phyloP scores from a whole-genome alignment of 2,797 vertebrate genomes.

The Cheirogaleus major region DNA sequence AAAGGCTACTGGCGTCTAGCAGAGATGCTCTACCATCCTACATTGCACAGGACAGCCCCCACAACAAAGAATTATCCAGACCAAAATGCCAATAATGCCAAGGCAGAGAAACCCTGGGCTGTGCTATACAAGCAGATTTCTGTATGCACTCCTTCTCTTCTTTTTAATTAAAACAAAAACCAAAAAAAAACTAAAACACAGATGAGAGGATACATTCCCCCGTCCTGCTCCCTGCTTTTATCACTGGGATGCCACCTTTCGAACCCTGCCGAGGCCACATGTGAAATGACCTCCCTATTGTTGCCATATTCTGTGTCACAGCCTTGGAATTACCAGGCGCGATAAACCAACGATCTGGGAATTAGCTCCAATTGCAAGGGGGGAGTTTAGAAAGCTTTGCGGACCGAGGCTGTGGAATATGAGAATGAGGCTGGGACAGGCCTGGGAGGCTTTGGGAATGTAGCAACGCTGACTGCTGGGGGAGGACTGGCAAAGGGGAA shows the following conservation, averaged over 20 bases:
- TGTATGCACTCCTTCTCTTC: background rate
- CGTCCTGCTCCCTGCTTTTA: background rate
- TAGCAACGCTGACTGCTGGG: background rate
- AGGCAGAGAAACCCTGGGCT: background rate
- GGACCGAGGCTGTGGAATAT: background rate
- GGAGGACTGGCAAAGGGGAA: background rate
- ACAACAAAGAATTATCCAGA: background rate
- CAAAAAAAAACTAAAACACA: background rate
- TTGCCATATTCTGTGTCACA: constrained; percentile 8
- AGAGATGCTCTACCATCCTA: background rate
- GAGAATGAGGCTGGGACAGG: background rate
- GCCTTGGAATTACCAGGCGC: constrained; percentile 38
- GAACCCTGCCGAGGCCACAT: background rate
- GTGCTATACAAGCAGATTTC: background rate
- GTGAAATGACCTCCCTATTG: constrained; percentile 25
- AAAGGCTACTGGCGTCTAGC: background rate
- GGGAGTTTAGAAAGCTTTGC: background rate
- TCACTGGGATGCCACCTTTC: constrained; percentile 35
- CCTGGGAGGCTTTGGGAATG: background rate
- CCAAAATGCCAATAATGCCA: background rate
- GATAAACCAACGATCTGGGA: background rate
- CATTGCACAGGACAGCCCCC: background rate
- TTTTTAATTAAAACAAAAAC: background rate
- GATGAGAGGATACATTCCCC: background rate
- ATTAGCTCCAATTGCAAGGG: background rate